Evolutionary conservation across 2,797 vertebrate genomes (phyloP).

Genomic region (Serranus cabrilla): DNA sequence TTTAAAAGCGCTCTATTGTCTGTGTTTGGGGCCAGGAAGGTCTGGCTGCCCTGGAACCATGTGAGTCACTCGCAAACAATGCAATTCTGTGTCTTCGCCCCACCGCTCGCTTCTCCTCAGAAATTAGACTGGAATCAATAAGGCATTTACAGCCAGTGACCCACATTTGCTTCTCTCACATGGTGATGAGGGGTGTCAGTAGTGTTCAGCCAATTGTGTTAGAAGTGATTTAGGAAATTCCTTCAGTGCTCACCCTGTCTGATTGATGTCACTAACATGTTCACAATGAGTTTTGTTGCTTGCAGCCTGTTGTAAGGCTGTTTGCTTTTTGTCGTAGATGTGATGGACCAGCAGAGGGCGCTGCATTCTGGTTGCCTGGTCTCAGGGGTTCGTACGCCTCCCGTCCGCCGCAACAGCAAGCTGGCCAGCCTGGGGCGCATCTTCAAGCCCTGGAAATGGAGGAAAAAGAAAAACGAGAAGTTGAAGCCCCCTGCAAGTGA

Average conservation of each 20-base stretch:
- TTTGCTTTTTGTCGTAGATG: slow-evolving; percentile 83
- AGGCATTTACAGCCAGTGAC: slow-evolving; percentile 57
- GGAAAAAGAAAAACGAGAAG: slow-evolving; percentile 99
- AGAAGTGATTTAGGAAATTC: slow-evolving; percentile 13
- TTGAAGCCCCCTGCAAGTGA: slow-evolving; percentile 91
- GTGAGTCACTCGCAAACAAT: slow-evolving; percentile 75
- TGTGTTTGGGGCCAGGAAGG: slow-evolving; percentile 42
- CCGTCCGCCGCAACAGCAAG: slow-evolving; percentile 94
- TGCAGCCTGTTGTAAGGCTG: slow-evolving; percentile 13
- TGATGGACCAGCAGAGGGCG: slow-evolving; percentile 93
- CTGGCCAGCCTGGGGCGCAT: slow-evolving; percentile 95
- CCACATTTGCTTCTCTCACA: slow-evolving; percentile 42
- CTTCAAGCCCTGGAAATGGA: slow-evolving; percentile 99
- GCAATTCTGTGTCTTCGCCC: slow-evolving; percentile 68
- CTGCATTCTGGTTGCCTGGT: slow-evolving; percentile 91
- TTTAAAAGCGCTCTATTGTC: slow-evolving; percentile 69
- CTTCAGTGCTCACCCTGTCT: neutral
- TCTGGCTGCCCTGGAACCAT: slow-evolving; percentile 63
- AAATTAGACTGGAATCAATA: slow-evolving; percentile 59
- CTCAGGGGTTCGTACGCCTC: slow-evolving; percentile 94
- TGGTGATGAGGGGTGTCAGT: slow-evolving; percentile 17
- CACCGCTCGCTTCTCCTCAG: slow-evolving; percentile 32
- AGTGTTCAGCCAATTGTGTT: slow-evolving; percentile 6
- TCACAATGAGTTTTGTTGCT: neutral
- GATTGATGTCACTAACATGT: neutral